A percentile compares a stretch with the other conserved stretches of the same genome.
Conservation (phyloP, 2,888 invertebrate species). For the Agrotis clavis region DNA sequence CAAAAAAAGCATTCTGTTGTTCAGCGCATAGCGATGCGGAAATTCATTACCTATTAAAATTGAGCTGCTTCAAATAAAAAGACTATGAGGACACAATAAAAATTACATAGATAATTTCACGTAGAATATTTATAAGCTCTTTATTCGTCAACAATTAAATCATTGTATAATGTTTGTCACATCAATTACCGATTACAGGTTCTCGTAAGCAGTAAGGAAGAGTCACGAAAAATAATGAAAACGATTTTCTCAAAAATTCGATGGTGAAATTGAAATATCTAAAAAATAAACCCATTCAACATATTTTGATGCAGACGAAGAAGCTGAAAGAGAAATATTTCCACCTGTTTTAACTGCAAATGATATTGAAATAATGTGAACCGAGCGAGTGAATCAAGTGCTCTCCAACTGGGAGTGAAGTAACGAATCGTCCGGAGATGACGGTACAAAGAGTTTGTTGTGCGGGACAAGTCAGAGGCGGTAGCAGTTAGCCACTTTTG, state of each 20-base stretch:
- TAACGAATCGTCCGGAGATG: conserved; percentile 69
- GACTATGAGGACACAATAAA: too few species aligned
- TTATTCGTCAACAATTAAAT: conserved; percentile 14
- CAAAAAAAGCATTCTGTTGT: too few species aligned
- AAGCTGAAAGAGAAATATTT: conserved; percentile 21
- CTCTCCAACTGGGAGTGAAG: conserved; percentile 62
- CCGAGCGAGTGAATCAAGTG: conserved; percentile 66
- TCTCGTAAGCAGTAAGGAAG: not conserved
- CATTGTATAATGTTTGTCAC: conserved; percentile 24
- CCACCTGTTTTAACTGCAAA: conserved; percentile 35
- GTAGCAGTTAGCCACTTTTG: too few species aligned
- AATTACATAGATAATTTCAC: too few species aligned
- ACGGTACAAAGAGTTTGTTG: conserved; percentile 58
- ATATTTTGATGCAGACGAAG: not conserved
- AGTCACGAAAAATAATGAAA: too few species aligned
- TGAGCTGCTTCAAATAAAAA: too few species aligned
- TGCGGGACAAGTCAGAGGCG: conserved; percentile 37
- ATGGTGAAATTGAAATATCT: not conserved
- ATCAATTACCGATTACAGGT: conserved; percentile 36
- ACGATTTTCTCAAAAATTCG: too few species aligned
- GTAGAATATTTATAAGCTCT: too few species aligned
- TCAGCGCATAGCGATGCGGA: too few species aligned
- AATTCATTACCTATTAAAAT: too few species aligned
- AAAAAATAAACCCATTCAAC: conserved; percentile 4
- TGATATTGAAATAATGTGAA: conserved; percentile 56